Evolutionary conservation across 2,113 vertebrate species (phyloP).

Genomic region (Sander lucioperca): DNA sequence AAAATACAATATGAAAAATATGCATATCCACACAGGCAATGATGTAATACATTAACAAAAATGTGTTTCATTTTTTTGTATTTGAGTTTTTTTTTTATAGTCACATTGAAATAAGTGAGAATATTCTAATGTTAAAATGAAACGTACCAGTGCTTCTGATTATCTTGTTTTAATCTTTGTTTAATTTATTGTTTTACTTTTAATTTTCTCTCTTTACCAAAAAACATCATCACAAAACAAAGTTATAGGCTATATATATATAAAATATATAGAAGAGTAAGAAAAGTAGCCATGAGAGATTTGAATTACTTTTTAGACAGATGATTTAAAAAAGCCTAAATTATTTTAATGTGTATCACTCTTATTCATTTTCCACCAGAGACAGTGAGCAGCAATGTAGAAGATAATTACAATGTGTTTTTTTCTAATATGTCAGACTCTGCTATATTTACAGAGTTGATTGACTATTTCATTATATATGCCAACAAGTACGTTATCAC

Average conservation of each 20-base stretch:
- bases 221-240: background rate
- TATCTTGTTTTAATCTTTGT: background rate
- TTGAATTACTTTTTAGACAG: background rate
- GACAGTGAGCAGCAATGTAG: background rate
- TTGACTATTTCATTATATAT: background rate
- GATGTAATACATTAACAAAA: background rate
- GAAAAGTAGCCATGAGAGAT: background rate
- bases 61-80: background rate
- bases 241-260: background rate
- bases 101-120: background rate
- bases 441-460: background rate
- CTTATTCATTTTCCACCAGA: background rate
- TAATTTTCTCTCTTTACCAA: background rate
- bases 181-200: background rate
- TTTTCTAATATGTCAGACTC: background rate
- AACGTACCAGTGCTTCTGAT: background rate
- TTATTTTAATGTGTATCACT: background rate
- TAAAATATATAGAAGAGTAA: background rate
- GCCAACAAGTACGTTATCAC: background rate
- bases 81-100: background rate
- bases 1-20: background rate
- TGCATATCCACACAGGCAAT: background rate
- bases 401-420: background rate
- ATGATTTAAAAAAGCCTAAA: background rate
- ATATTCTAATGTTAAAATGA: background rate